Percentiles rank a stretch among this genome's conserved stretches.
Evolutionary conservation across 2,797 vertebrate species (phyloP).

Genomic region (Enteromius viviparus): DNA sequence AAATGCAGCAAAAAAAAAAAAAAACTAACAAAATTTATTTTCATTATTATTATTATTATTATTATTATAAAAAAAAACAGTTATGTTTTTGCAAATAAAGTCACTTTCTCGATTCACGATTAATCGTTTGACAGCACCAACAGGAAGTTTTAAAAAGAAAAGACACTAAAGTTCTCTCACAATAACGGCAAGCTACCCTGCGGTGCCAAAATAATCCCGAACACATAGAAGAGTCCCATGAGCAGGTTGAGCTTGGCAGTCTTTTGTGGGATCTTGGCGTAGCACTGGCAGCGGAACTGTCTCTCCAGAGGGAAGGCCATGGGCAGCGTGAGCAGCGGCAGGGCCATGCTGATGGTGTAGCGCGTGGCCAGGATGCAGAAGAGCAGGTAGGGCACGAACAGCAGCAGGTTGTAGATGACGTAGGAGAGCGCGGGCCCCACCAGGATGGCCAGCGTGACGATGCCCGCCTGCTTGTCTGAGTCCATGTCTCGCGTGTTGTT

Average conservation of each 20-base stretch:
- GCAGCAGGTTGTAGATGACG: conserved; percentile 88
- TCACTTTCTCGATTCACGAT: neutral
- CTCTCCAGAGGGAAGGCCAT: conserved; percentile 95
- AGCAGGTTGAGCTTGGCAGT: conserved; percentile 97
- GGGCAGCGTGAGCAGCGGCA: conserved; percentile 94
- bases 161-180: conserved; percentile 54
- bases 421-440: conserved; percentile 92
- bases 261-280: conserved; percentile 90
- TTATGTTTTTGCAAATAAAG: no score
- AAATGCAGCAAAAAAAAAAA: no score
- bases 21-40: no score
- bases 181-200: conserved; percentile 86
- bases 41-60: no score
- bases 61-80: no score
- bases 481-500: conserved; percentile 99
- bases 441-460: conserved; percentile 96
- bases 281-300: conserved; percentile 90
- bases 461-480: conserved; percentile 93
- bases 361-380: conserved; percentile 93
- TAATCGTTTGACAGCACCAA: neutral
- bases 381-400: conserved; percentile 92
- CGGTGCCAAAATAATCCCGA: conserved; percentile 89
- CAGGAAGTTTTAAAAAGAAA: conserved; percentile 12
- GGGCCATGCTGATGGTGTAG: conserved; percentile 94
- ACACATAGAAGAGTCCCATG: conserved; percentile 95